Conservation (phyloP, 2,797 vertebrate genomes). For the Rhynchonycteris naso region DNA sequence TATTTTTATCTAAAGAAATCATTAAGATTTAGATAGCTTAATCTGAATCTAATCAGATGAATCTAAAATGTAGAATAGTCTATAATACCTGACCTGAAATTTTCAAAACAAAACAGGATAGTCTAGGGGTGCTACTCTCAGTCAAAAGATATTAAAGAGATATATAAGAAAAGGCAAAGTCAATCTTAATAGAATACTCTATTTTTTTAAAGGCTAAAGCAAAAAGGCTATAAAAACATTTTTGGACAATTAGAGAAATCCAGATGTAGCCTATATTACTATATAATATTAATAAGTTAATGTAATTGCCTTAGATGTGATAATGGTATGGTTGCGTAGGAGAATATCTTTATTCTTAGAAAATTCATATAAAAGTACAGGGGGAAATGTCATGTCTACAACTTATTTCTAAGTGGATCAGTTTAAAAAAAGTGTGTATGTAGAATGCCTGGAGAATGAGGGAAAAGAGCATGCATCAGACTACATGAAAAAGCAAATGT, state of each 20-base stretch:
- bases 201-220: conserved; percentile 8
- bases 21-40: conserved; percentile 6
- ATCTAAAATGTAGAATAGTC: neutral
- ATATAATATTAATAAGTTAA: neutral
- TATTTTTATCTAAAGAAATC: conserved; percentile 33
- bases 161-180: neutral
- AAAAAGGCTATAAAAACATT: conserved; percentile 24
- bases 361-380: neutral
- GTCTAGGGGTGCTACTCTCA: neutral
- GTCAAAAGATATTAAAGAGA: neutral
- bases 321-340: neutral
- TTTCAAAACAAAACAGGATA: neutral
- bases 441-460: neutral
- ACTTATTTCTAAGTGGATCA: neutral
- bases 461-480: neutral
- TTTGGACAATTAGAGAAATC: neutral
- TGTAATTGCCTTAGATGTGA: neutral
- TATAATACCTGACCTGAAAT: neutral
- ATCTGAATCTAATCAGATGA: neutral
- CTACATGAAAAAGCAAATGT: neutral
- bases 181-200: neutral
- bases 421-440: neutral
- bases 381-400: neutral
- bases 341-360: conserved; percentile 6
- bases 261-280: neutral